Percentiles rank a stretch among this genome's conserved stretches.
Conservation (phyloP, 2,888 invertebrate species). For the Eurytoma californica region DNA sequence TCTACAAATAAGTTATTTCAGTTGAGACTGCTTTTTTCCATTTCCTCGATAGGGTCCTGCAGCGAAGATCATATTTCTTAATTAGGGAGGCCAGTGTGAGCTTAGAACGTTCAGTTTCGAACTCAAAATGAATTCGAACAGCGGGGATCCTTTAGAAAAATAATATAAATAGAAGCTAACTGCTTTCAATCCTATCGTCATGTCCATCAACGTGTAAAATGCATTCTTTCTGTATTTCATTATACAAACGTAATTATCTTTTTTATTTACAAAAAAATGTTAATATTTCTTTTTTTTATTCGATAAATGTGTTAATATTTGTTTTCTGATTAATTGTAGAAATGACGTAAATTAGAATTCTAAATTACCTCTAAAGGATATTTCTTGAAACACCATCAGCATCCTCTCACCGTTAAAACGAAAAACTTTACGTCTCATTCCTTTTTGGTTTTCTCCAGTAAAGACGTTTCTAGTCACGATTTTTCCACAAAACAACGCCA, state of each 20-base stretch:
- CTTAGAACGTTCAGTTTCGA: conserved; percentile 5
- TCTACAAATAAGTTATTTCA: conserved; percentile 8
- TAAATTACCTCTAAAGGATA: too few species aligned
- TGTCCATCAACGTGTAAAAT: too few species aligned
- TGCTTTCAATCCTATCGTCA: too few species aligned
- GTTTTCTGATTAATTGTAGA: too few species aligned
- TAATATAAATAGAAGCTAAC: too few species aligned
- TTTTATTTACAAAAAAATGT: too few species aligned
- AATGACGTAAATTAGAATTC: too few species aligned
- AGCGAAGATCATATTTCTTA: conserved; percentile 48
- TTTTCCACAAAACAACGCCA: neutral
- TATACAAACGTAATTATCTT: too few species aligned
- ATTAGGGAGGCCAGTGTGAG: conserved; percentile 42
- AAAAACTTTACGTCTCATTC: neutral
- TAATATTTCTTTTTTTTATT: too few species aligned
- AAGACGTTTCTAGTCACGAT: conserved; percentile 1
- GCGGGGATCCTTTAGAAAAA: conserved; percentile 19
- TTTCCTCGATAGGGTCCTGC: conserved; percentile 39
- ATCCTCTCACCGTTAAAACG: neutral
- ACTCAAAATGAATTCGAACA: conserved; percentile 33
- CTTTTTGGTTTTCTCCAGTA: neutral
- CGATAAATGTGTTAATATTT: too few species aligned
- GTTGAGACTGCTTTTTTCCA: conserved; percentile 17
- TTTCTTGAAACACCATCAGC: neutral
- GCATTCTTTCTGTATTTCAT: too few species aligned